A percentile compares a stretch with the other conserved stretches of the same genome.
phyloP scores from a whole-genome alignment of 2,888 invertebrate genomes.

The Clistopyga incitator region DNA sequence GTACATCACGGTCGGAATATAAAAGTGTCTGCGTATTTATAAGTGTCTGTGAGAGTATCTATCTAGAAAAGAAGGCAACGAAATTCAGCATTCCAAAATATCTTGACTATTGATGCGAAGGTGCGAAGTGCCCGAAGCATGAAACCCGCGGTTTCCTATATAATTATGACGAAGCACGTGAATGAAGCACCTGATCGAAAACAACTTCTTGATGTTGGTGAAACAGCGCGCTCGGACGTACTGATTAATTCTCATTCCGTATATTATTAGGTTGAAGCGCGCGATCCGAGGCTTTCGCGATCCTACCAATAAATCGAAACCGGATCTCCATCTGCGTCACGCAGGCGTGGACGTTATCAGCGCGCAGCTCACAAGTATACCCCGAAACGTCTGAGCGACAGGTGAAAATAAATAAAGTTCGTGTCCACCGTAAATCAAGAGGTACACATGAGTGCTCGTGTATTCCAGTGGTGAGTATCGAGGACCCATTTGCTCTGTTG shows the following conservation, averaged over 20 bases:
- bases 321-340: conserved; percentile 69
- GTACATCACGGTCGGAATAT: too few species aligned
- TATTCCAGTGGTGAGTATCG: not conserved
- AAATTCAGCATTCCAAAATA: not conserved
- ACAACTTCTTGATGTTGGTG: not conserved
- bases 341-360: conserved; percentile 65
- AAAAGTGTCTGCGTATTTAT: too few species aligned
- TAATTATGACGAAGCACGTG: not conserved
- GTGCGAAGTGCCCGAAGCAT: too few species aligned
- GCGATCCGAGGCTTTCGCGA: conserved; percentile 27
- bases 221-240: not conserved
- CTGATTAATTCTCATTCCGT: conserved; percentile 38
- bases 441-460: not conserved
- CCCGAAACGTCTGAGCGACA: conserved; percentile 59
- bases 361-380: conserved; percentile 17
- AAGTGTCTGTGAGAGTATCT: too few species aligned
- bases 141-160: not conserved
- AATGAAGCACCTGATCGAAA: not conserved
- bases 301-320: conserved; percentile 65
- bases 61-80: too few species aligned
- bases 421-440: conserved; percentile 26
- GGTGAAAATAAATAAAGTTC: conserved; percentile 67
- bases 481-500: not conserved
- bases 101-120: not conserved
- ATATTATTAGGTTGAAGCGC: conserved; percentile 51